These are phyloP conservation scores for Ischnura elegans DNA, from an alignment of 2,888 invertebrate species.

Conservation along the genomic window DNA sequence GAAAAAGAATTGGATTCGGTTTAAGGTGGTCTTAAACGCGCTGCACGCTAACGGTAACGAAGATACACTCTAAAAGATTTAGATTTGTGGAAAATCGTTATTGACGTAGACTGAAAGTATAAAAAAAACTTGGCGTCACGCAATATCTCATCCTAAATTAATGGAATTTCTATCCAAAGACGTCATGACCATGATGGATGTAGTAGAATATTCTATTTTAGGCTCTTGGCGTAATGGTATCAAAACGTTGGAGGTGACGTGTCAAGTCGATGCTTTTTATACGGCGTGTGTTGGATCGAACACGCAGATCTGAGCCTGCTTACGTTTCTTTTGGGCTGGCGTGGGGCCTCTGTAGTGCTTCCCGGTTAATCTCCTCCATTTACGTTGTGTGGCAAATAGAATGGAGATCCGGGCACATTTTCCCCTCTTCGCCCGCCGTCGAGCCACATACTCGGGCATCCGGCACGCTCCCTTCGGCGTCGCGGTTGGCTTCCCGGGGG, in stretches of 20 bases:
- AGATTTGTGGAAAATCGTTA: too few species aligned
- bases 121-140: too few species aligned
- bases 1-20: too few species aligned
- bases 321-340: not conserved
- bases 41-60: too few species aligned
- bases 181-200: too few species aligned
- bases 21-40: too few species aligned
- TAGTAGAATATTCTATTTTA: too few species aligned
- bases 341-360: not conserved
- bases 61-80: too few species aligned
- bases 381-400: not conserved
- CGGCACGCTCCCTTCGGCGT: not conserved
- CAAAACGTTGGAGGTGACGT: not conserved
- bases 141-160: too few species aligned
- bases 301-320: not conserved
- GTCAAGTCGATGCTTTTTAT: not conserved
- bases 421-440: not conserved
- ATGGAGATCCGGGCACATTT: not conserved
- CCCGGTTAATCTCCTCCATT: not conserved
- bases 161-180: too few species aligned
- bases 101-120: too few species aligned
- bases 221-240: not conserved
- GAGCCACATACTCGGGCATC: not conserved
- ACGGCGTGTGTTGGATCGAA: not conserved
- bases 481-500: not conserved